Percentiles rank a stretch among this genome's conserved stretches.
Evolutionary conservation across 1,140 invertebrate species (phyloP).

Genomic region (Magallana ariakensis): DNA sequence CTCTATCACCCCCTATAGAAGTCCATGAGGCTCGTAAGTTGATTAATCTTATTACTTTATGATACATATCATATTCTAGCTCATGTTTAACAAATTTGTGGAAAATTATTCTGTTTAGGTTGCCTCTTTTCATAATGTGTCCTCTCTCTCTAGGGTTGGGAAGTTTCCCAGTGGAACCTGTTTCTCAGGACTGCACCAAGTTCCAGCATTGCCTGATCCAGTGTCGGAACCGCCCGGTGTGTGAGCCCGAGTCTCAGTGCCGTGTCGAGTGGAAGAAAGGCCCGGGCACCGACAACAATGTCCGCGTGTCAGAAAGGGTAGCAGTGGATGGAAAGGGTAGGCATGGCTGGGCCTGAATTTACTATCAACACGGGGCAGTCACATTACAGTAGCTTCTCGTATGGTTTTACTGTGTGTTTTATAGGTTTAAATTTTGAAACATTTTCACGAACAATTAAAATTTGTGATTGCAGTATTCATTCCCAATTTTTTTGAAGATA

Average conservation of each 20-base stretch:
- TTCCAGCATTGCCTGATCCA: background rate
- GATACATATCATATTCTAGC: too few relatives aligned
- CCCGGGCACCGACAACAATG: background rate
- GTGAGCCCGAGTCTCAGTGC: constrained; percentile 18
- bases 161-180: background rate
- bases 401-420: too few relatives aligned
- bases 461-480: too few relatives aligned
- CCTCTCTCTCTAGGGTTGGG: constrained; percentile 11
- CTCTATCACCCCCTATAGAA: constrained; percentile 12
- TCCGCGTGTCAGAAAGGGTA: background rate
- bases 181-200: background rate
- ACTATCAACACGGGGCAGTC: too few relatives aligned
- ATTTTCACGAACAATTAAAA: too few relatives aligned
- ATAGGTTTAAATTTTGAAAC: too few relatives aligned
- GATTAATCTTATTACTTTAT: background rate
- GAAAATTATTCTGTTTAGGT: too few relatives aligned
- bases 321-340: constrained; percentile 23
- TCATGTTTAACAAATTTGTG: too few relatives aligned
- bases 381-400: too few relatives aligned
- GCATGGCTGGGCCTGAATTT: background rate
- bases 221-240: background rate
- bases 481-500: too few relatives aligned
- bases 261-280: constrained; percentile 35
- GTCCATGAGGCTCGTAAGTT: constrained; percentile 27
- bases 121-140: too few relatives aligned